Percentiles rank a stretch among this genome's conserved stretches.
Conservation (phyloP, 2,113 vertebrate genomes). For the Ailurus styani region DNA sequence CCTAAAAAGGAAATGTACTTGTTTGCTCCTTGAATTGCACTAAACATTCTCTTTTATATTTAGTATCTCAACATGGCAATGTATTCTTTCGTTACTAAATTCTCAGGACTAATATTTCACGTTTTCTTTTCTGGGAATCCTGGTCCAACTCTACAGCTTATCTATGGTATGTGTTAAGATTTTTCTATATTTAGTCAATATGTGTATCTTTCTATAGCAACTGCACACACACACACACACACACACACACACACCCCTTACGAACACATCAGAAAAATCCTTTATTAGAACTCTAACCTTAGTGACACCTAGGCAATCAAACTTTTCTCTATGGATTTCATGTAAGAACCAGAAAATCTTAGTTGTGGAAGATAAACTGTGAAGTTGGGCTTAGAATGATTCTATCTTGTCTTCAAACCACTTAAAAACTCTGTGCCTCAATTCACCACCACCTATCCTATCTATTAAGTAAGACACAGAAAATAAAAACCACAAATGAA, state of each 20-base stretch:
- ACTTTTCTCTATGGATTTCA: background rate
- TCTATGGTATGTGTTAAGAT: background rate
- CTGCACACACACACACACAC: background rate
- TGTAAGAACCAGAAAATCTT: background rate
- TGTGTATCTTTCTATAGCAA: background rate
- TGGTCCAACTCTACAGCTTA: background rate
- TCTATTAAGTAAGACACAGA: background rate
- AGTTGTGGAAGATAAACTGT: background rate
- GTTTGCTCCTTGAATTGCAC: background rate
- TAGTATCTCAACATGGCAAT: background rate
- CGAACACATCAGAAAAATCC: background rate
- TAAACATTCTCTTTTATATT: conserved; percentile 12
- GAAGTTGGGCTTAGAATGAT: background rate
- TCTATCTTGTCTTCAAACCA: background rate
- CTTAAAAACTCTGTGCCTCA: background rate
- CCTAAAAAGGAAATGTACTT: conserved; percentile 33
- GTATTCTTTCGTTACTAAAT: background rate
- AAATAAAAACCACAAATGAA: background rate
- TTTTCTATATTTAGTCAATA: background rate
- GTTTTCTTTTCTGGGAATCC: background rate
- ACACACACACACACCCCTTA: background rate
- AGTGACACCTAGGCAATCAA: background rate
- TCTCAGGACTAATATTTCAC: background rate
- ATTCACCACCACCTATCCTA: background rate
- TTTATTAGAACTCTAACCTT: background rate